Base-by-base conservation (phyloP, 2,797 vertebrate genomes). In the Danio albolineatus region DNA sequence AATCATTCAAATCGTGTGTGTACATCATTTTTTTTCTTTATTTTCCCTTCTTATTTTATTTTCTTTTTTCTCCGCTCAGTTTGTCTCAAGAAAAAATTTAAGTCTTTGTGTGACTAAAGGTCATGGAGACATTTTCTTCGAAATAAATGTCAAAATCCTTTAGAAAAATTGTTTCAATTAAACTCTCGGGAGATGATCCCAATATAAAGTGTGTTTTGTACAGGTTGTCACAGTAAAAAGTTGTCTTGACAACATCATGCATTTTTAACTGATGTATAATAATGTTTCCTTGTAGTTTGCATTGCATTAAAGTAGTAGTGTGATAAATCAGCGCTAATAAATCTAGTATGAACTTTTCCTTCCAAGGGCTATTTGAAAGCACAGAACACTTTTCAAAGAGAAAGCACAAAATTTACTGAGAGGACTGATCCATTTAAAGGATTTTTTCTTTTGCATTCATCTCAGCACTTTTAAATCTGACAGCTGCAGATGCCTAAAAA, bases 141-240 rank as follows among this genome's bases (percentile, higher is more conserved):
- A 61, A n/a, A 3, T 61, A 14, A 39, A 61, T 41, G 59, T 61
- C 59, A 61, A 61, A 61, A 61, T 7, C 59, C 16, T 10, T 61
- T 39, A 12, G 6, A 60, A 14, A 39, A 41, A 61, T 39, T n/a
- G 59, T 59, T 61, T 41, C 0, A 39, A 5, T 39, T 16, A 10
- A n/a, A 8, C 59, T 39, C 39, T 61, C 39, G 7, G 9, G 59
- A 39, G n/a, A 39, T 38, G 1, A 39, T 38, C 7, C 14, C 10
- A 61, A 61, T n/a, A 14, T n/a, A 41, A n/a, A 14, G 0, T 41
- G 7, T 36, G 13, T 57, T 57, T 57, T 57, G 19, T 19, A 13
- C 4, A 57, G 54, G 54, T 28, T 28, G 1, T 28, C 28, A 28
- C 28, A 28, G 12, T 28, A 28, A 54, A 54, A 4, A 4, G 6